Percentiles rank a stretch among this genome's conserved stretches.
Evolutionary conservation across 2,888 invertebrate genomes (phyloP).

Genomic region (Pycnomerus fuliginosus): DNA sequence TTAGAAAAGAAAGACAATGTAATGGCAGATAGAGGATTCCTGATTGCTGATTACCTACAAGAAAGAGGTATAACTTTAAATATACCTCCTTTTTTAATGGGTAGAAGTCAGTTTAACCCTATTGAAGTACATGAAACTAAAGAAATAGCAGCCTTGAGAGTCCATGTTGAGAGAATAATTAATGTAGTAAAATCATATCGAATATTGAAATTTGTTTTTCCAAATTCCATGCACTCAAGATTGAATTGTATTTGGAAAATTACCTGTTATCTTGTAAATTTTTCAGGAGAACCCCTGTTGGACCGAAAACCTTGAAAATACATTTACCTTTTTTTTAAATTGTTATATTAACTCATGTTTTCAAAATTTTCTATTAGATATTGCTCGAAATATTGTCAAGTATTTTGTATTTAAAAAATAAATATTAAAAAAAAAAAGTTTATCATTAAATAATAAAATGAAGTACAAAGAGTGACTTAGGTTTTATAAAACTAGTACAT

Average conservation of each 20-base stretch:
- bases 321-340: no score
- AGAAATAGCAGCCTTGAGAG: not conserved
- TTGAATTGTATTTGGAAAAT: not conserved
- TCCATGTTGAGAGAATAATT: constrained; percentile 1
- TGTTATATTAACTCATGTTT: no score
- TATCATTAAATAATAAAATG: no score
- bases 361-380: no score
- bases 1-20: not conserved
- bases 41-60: not conserved
- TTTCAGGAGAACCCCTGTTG: not conserved
- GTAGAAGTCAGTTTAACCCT: not conserved
- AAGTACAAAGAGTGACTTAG: no score
- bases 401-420: no score
- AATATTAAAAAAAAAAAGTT: no score
- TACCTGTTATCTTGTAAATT: not conserved
- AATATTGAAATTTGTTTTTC: not conserved
- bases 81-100: not conserved
- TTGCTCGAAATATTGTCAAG: no score
- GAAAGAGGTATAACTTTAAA: constrained; percentile 1
- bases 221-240: not conserved
- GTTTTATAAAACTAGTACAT: no score
- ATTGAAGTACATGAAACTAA: not conserved
- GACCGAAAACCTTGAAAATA: no score
- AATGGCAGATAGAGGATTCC: constrained; percentile 1
- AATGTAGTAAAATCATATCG: not conserved